phyloP scores from a whole-genome alignment of 2,888 invertebrate genomes.

The Cheilosia vulpina region DNA sequence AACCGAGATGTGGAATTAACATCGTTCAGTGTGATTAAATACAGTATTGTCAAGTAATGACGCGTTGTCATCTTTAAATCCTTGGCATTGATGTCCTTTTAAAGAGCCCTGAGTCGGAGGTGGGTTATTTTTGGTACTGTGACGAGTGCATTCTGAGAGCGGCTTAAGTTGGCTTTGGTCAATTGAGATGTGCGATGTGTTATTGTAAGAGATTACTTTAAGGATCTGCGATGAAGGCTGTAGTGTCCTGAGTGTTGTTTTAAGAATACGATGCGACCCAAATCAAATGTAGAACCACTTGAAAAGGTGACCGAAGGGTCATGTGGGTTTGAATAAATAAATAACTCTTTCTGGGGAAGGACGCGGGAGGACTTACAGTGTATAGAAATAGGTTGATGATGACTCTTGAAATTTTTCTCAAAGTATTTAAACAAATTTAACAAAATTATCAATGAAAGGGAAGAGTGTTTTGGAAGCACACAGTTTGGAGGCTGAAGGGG shows the following conservation, averaged over 20 bases:
- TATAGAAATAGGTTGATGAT: background rate
- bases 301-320: background rate
- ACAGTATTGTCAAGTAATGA: slow-evolving; percentile 25
- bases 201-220: slow-evolving; percentile 33
- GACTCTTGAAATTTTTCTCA: background rate
- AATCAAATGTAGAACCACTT: slow-evolving; percentile 6
- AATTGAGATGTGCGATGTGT: slow-evolving; percentile 7
- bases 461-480: background rate
- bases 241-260: slow-evolving; percentile 41
- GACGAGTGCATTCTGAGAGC: slow-evolving; percentile 10
- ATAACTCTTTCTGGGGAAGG: slow-evolving; percentile 34
- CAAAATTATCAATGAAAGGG: background rate
- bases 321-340: slow-evolving; percentile 21
- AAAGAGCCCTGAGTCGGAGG: background rate
- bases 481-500: no score
- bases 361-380: background rate
- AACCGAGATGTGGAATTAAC: slow-evolving; percentile 29
- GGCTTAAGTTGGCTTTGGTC: slow-evolving; percentile 41
- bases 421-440: slow-evolving; percentile 1
- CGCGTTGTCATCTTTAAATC: slow-evolving; percentile 45
- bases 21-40: slow-evolving; percentile 43
- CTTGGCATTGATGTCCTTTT: slow-evolving; percentile 32
- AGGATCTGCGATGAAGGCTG: background rate
- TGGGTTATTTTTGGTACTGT: background rate
- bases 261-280: background rate